Base-by-base conservation (phyloP, 2,888 invertebrate genomes). In the Hypsopygia costalis region DNA sequence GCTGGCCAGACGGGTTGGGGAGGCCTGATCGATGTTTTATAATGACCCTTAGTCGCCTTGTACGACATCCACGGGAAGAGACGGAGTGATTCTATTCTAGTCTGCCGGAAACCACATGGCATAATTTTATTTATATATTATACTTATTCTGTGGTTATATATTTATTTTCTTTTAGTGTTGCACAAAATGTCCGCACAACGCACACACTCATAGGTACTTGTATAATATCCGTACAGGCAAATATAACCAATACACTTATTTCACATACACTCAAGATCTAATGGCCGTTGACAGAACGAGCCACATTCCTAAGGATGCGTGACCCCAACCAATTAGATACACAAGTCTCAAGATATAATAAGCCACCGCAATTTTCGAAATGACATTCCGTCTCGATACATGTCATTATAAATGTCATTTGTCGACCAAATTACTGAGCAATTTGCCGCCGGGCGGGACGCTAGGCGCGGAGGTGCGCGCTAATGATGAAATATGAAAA, bases 331-430 rank as follows among this genome's bases (percentile, higher is more conserved):
- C 74, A 77, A 79, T 80, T 79, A 79, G 52, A 16, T n/a, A n/a
- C n/a, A n/a, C n/a, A n/a, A n/a, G n/a, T n/a, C n/a, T 51, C 44
- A 46, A 61, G 52, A 58, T 56, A 67, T 67, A 65, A 71, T 64
- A 67, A 63, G 58, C 55, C 61, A 58, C 60, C 42, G 62, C 66
- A 77, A 78, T 81, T 77, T 76, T 73, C 72, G 56, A 80, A 81
- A 81, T 80, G 77, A 81, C 80, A 81, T 80, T 79, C 80, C 74
- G 49, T 73, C 69, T 58, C 78, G 63, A 80, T 80, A 78, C 66
- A 45, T 69, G 59, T 71, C 60, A 72, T 74, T 72, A n/a, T n/a
- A n/a, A 67, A 67, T 75, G 66, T 78, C 67, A 79, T 80, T 78
- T 75, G 73, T 68, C 67, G 55, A 67, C 60, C 52, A 63, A 75